Evolutionary conservation across 1,140 invertebrate species (phyloP), one percentile per base, ranked within the genome.

Genomic region (Oryctes rhinoceros): DNA sequence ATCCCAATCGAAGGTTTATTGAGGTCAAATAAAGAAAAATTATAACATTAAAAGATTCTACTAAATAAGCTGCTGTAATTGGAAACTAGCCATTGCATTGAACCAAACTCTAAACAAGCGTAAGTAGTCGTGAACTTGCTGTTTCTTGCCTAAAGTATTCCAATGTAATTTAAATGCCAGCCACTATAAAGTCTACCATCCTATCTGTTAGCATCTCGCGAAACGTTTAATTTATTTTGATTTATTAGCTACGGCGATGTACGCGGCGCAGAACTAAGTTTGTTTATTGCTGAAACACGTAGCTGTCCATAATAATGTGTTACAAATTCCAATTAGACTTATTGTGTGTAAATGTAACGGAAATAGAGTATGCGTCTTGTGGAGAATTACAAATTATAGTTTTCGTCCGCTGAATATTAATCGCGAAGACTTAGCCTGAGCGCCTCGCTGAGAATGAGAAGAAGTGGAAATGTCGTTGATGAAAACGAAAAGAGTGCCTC

Each of bases 311-410:
- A 67, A 35, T 67, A 67, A 67, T 67, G 62, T 67, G 62, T 67
- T 67, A 67, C 62, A 67, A 67, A 67, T 67, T 67, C 62, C 62
- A 67, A 67, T 67, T 67, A 67, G 62, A 24, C 62, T 67, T 67
- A 67, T 67, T 67, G 62, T 67, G 62, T 67, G 62, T 67, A 67
- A 67, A 67, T 67, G 62, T 67, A 67, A 67, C 62, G 62, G 62
- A 67, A 67, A 67, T 67, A 67, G 62, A 67, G 30, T 67, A 18
- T 67, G 62, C 11, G 18, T 67, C 62, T 67, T 35, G 62, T 67
- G 9, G 62, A 67, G 62, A 67, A 67, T 67, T 67, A 67, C 62
- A 67, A 67, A 67, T 67, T 67, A 67, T 67, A 20, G 62, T 67
- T 67, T 67, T 67, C 20, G 62, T 18, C n/a, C 24, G 18, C 18